Conservation (phyloP, 2,797 vertebrate genomes). For the Pipistrellus pygmaeus region DNA sequence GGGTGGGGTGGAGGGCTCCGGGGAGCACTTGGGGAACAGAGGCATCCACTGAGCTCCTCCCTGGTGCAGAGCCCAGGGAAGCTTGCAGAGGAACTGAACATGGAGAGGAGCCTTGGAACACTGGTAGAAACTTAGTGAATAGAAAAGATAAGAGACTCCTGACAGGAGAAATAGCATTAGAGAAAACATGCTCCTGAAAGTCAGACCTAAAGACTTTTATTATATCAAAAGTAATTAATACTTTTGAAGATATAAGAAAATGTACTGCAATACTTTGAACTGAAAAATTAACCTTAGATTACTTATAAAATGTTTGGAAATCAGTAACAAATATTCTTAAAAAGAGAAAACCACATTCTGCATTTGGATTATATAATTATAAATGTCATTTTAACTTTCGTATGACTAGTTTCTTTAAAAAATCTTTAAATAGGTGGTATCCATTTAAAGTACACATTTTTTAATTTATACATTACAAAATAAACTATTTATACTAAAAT, state of each 20-base stretch:
- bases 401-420: background rate
- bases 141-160: background rate
- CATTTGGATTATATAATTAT: background rate
- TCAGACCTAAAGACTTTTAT: background rate
- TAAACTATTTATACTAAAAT: background rate
- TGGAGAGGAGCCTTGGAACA: background rate
- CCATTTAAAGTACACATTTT: background rate
- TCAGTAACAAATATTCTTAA: background rate
- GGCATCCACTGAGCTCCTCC: too few relatives aligned
- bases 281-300: background rate
- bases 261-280: background rate
- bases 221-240: background rate
- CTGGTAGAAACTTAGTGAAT: background rate
- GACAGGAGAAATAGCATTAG: background rate
- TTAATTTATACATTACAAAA: background rate
- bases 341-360: slow-evolving; percentile 9
- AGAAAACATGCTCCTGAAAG: background rate
- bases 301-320: slow-evolving; percentile 5
- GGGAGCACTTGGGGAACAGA: background rate
- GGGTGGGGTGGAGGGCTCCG: accelerated
- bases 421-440: background rate
- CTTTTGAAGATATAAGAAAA: background rate
- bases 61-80: background rate
- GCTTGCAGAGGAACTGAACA: background rate
- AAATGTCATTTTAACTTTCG: background rate